phyloP scores from a whole-genome alignment of 2,888 invertebrate genomes.

The Polydrusus cervinus region DNA sequence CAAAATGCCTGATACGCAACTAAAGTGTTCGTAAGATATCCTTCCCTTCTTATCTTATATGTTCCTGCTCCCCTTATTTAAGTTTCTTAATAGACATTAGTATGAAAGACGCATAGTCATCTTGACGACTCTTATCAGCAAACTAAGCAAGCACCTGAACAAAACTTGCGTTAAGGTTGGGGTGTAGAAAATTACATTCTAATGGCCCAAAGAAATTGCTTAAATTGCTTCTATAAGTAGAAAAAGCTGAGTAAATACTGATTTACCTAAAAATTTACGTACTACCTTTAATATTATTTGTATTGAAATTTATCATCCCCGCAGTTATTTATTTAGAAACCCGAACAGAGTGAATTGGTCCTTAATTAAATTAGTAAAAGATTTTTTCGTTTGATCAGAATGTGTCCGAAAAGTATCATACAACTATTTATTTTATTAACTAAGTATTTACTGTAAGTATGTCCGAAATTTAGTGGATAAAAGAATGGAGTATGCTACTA shows the following conservation, averaged over 20 bases:
- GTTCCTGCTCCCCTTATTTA: constrained; percentile 38
- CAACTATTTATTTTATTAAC: too few species aligned
- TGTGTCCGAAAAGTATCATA: too few species aligned
- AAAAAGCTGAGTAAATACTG: not conserved
- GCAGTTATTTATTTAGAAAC: too few species aligned
- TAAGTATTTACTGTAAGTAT: too few species aligned
- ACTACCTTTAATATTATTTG: too few species aligned
- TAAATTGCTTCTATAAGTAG: constrained; percentile 6
- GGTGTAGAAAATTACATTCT: constrained; percentile 17
- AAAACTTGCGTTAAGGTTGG: not conserved
- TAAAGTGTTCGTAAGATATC: constrained; percentile 4
- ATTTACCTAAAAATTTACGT: too few species aligned
- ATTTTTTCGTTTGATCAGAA: too few species aligned
- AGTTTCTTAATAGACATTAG: constrained; percentile 52
- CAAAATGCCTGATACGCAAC: constrained; percentile 10
- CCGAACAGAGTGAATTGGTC: too few species aligned
- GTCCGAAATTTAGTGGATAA: too few species aligned
- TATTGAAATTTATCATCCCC: too few species aligned
- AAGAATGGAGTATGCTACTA: too few species aligned
- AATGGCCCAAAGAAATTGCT: constrained; percentile 7
- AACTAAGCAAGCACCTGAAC: not conserved
- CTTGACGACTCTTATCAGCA: constrained; percentile 49
- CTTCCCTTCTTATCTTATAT: constrained; percentile 37
- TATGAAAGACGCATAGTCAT: constrained; percentile 54
- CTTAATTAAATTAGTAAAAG: too few species aligned